Conservation (phyloP, 2,797 vertebrate genomes). For the Peromyscus melanophrys region DNA sequence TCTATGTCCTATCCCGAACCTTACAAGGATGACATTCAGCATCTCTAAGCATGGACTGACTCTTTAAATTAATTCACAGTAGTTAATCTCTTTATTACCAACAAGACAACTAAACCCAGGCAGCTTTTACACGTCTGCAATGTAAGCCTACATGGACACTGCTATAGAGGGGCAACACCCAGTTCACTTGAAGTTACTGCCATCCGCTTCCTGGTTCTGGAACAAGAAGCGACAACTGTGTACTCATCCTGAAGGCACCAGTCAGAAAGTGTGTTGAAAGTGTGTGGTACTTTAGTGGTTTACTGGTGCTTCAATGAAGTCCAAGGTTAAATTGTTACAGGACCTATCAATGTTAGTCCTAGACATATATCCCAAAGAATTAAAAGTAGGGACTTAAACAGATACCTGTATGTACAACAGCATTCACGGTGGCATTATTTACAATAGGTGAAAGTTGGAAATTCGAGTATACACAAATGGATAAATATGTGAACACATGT, state of each 20-base stretch:
- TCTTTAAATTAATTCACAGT: constrained; percentile 31
- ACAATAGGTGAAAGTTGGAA: background rate
- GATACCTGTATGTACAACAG: background rate
- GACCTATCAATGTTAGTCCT: constrained; percentile 36
- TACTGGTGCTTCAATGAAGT: constrained; percentile 1
- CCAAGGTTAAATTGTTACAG: constrained; percentile 2
- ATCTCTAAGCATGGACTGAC: background rate
- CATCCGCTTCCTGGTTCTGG: background rate
- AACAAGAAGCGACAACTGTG: constrained; percentile 36
- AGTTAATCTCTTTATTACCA: constrained; percentile 38
- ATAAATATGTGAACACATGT: background rate
- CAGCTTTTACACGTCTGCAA: background rate
- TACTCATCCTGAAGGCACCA: background rate
- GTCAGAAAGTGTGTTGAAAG: constrained; percentile 51
- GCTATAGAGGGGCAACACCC: background rate
- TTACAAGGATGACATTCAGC: background rate
- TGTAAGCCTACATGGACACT: background rate
- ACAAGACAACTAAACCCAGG: background rate
- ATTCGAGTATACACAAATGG: background rate
- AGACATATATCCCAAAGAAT: background rate
- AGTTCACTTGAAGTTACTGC: background rate
- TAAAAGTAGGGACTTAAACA: background rate
- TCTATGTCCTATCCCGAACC: background rate
- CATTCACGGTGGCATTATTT: background rate
- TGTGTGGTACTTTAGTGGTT: background rate